These are phyloP conservation scores for Smithornis capensis DNA, from an alignment of 2,113 vertebrate species.

Conservation along the genomic window DNA sequence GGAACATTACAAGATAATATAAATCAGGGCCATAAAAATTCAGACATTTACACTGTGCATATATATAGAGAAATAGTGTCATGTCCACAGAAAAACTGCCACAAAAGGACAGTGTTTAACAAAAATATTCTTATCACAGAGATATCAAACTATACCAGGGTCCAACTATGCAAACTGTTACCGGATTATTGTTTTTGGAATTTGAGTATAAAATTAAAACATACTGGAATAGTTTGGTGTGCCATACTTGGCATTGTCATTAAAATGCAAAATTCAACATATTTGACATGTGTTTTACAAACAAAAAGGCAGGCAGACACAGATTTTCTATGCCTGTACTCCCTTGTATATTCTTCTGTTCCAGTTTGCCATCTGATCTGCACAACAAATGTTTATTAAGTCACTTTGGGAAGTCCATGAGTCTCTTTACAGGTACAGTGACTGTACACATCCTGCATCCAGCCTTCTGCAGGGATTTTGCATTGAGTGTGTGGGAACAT, in stretches of 20 bases:
- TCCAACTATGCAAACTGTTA: background rate
- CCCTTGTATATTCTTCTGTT: background rate
- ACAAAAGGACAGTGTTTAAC: background rate
- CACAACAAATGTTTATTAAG: background rate
- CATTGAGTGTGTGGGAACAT: background rate
- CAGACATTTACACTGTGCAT: background rate
- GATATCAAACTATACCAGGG: background rate
- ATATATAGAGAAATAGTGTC: background rate
- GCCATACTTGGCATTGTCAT: background rate
- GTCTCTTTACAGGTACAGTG: background rate
- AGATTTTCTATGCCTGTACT: background rate
- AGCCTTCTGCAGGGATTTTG: background rate
- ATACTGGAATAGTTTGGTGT: background rate
- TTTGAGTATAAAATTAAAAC: background rate
- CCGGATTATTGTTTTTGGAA: background rate
- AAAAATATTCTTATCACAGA: background rate
- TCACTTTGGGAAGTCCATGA: background rate
- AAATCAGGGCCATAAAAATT: background rate
- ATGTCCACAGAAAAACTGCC: background rate
- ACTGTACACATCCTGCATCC: background rate
- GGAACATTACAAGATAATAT: background rate
- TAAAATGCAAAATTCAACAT: background rate
- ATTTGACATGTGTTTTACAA: background rate
- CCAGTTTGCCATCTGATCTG: background rate
- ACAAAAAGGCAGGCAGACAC: background rate